Evolutionary conservation across 2,797 vertebrate genomes (phyloP), one percentile per base, ranked within the genome.

Genomic region (Astyanax mexicanus): DNA sequence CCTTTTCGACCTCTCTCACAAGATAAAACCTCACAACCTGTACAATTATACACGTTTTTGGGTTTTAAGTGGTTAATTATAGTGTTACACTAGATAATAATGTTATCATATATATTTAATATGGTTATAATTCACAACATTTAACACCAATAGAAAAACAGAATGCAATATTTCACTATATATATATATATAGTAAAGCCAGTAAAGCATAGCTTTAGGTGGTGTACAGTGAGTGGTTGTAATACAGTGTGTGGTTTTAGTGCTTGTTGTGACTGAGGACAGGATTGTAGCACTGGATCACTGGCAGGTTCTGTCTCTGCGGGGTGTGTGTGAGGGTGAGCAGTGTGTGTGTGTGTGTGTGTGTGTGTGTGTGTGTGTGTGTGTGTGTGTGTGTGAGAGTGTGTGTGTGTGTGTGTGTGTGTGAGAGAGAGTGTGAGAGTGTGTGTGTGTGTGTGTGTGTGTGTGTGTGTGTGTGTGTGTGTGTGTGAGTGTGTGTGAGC

Each of bases 241-340:
- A 29, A 67, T 64, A 77, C 75, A 71, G 38, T 40, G 71, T 64
- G 75, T 71, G n/a, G n/a, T n/a, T n/a, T n/a, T n/a, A n/a, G n/a
- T n/a, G 32, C 15, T 9, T 77, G 72, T 80, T 82, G 75, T 82
- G 80, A 58, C 72, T 79, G 68, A 1, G 19, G 49, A 70, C 35
- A 38, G 61, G 62, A 79, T 74, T 52, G 52, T 37, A 42, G 69
- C 44, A 60, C 77, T n/a, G n/a, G n/a, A n/a, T n/a, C n/a, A n/a
- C 25, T 68, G 38, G 57, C 60, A 75, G 47, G 42, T 10, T 32
- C n/a, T 52, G 44, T 52, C 68, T 61, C 45, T 42, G 55, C 51
- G n/a, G 6, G 7, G 38, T 37, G 57, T 32, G 35, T 52, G 60
- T 47, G 9, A 27, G 13, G 44, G 23, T 57, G 58, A 57, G 62